Conservation (phyloP, 1,140 invertebrate species). For the Papilio helenus region DNA sequence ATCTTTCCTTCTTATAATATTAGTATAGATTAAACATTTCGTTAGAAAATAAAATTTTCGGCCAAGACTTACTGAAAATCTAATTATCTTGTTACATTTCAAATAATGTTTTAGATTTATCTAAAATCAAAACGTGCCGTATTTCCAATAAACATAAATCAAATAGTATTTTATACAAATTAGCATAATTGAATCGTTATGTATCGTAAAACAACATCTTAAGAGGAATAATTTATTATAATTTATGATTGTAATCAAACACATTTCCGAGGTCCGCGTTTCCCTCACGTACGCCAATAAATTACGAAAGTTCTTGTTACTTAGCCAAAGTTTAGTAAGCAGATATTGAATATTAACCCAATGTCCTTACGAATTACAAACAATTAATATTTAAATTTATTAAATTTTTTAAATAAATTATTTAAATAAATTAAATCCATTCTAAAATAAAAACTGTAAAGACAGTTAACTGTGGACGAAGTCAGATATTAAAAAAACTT, state of each 20-base stretch:
- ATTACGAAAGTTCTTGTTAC: slow-evolving; percentile 27
- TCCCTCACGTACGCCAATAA: not conserved
- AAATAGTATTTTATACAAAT: slow-evolving; percentile 1
- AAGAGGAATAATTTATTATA: not conserved
- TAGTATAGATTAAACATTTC: too few species aligned
- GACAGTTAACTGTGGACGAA: too few species aligned
- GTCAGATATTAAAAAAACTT: too few species aligned
- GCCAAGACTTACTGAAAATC: too few species aligned
- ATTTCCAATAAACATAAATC: not conserved
- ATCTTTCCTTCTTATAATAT: too few species aligned
- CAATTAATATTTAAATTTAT: not conserved
- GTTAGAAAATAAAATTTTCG: too few species aligned
- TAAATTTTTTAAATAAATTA: not conserved
- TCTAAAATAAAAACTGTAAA: too few species aligned
- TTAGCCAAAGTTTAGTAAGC: not conserved
- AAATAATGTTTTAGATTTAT: not conserved
- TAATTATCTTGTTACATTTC: too few species aligned
- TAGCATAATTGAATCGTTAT: slow-evolving; percentile 17
- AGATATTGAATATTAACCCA: slow-evolving; percentile 8
- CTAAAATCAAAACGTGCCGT: not conserved
- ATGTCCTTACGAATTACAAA: not conserved
- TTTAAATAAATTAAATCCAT: too few species aligned
- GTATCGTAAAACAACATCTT: slow-evolving; percentile 24
- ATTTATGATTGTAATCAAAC: slow-evolving; percentile 23
- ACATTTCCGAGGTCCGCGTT: not conserved